phyloP scores from a whole-genome alignment of 2,797 vertebrate species.

The Otolemur crassicaudatus region DNA sequence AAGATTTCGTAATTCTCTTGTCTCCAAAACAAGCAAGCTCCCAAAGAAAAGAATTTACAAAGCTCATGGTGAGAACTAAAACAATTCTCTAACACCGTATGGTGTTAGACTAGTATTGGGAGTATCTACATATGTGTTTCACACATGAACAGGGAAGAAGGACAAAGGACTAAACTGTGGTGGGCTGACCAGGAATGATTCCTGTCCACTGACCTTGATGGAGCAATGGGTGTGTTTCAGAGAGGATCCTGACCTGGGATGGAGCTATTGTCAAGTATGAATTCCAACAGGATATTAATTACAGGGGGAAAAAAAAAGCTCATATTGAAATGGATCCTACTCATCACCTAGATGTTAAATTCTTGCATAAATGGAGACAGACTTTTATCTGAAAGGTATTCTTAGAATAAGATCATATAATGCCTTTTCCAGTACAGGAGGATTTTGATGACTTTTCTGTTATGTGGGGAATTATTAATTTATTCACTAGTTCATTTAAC shows the following conservation, averaged over 20 bases:
- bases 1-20: constrained; percentile 32
- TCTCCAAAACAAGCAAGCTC: background rate
- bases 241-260: background rate
- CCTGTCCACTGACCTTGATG: background rate
- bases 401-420: background rate
- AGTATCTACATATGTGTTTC: background rate
- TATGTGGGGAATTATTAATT: background rate
- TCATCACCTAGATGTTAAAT: background rate
- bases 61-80: background rate
- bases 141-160: background rate
- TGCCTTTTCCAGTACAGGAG: background rate
- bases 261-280: background rate
- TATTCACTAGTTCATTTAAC: constrained; percentile 1
- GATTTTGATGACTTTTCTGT: too few relatives aligned
- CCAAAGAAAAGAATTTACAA: background rate
- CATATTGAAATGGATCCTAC: background rate
- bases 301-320: background rate
- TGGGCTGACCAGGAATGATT: background rate
- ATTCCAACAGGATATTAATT: constrained; percentile 21
- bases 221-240: background rate
- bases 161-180: background rate
- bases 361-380: background rate
- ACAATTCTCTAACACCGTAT: background rate
- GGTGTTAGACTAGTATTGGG: background rate
- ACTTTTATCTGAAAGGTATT: background rate